phyloP scores from a whole-genome alignment of 2,797 vertebrate genomes.

The Lerista edwardsae region DNA sequence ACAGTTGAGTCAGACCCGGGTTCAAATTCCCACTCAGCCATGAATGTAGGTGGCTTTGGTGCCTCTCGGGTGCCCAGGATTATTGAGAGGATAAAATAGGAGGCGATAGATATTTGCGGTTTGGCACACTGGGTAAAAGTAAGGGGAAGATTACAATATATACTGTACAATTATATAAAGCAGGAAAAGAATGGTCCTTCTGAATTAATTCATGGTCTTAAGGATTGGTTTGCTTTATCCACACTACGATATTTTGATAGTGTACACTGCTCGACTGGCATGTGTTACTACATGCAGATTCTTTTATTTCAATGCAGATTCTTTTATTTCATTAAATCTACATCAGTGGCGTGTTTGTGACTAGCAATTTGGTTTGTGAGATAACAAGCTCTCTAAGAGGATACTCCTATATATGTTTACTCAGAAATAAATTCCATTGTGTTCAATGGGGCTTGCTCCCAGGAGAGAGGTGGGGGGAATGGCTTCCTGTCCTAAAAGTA shows the following conservation, averaged over 20 bases:
- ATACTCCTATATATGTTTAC: no score
- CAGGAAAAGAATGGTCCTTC: no score
- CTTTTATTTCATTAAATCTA: not conserved
- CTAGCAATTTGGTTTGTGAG: not conserved
- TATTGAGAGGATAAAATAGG: not conserved
- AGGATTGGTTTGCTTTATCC: not conserved
- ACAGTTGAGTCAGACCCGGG: not conserved
- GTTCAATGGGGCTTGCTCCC: no score
- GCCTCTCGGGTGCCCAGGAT: no score
- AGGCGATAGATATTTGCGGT: not conserved
- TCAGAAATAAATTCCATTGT: no score
- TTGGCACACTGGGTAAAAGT: not conserved
- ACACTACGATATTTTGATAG: not conserved
- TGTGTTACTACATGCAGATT: no score
- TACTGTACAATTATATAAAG: not conserved
- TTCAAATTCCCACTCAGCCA: not conserved
- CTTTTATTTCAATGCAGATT: not conserved
- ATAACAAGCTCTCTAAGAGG: not conserved
- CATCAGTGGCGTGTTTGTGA: not conserved
- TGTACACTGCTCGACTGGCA: not conserved
- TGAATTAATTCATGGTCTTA: not conserved
- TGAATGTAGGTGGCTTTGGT: not conserved
- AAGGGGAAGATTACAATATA: not conserved
- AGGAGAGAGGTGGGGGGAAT: no score
- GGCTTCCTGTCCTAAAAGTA: no score